phyloP scores from a whole-genome alignment of 2,797 vertebrate species.

The Melanotaenia maccullochi region DNA sequence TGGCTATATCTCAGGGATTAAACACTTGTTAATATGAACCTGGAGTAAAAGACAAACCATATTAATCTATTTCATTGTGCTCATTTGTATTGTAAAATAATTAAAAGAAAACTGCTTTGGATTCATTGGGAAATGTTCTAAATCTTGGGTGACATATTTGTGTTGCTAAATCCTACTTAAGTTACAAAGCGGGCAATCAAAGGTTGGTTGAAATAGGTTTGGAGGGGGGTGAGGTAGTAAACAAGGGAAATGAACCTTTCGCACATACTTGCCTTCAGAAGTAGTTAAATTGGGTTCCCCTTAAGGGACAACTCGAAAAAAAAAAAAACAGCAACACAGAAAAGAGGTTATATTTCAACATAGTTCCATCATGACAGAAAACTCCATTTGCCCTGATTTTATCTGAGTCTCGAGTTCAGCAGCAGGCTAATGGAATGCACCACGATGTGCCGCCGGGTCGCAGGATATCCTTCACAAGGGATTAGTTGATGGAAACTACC shows the following conservation, averaged over 20 bases:
- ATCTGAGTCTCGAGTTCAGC: conserved; percentile 56
- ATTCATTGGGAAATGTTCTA: not conserved
- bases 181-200: not conserved
- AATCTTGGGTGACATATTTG: conserved; percentile 7
- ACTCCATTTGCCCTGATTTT: conserved; percentile 60
- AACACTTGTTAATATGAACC: conserved; percentile 5
- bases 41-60: conserved; percentile 16
- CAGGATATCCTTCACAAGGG: conserved; percentile 14
- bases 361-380: conserved; percentile 35
- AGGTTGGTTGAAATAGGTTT: not conserved
- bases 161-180: conserved; percentile 14
- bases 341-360: conserved; percentile 34
- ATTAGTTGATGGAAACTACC: conserved; percentile 23
- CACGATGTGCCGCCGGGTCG: conserved; percentile 9
- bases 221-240: not conserved
- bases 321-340: conserved; percentile 2
- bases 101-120: conserved; percentile 4
- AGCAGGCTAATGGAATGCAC: conserved; percentile 46
- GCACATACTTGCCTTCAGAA: conserved; percentile 6
- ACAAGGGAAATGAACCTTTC: not conserved
- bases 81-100: conserved; percentile 3
- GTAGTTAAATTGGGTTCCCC: conserved; percentile 16
- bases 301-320: not conserved
- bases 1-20: conserved; percentile 6
- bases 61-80: not conserved